A percentile compares a stretch with the other conserved stretches of the same genome.
phyloP scores from a whole-genome alignment of 2,888 invertebrate species.

The Cetonia aurata region DNA sequence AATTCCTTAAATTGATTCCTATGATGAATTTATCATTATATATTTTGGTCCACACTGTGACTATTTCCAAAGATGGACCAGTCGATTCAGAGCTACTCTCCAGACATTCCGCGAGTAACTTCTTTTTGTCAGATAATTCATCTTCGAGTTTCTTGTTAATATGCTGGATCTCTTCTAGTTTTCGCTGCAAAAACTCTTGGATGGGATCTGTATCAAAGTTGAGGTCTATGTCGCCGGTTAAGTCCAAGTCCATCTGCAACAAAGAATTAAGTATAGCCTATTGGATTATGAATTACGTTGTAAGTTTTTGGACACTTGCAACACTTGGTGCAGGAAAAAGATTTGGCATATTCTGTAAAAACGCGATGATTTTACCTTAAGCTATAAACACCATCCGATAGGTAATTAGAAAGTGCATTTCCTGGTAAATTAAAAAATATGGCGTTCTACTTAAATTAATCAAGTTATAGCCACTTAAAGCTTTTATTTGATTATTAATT shows the following conservation, averaged over 20 bases:
- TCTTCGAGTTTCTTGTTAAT: slow-evolving; percentile 46
- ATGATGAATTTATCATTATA: slow-evolving; percentile 56
- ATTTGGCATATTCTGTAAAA: too few species aligned
- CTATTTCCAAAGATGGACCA: slow-evolving; percentile 23
- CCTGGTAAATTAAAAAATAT: too few species aligned
- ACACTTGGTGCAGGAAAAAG: too few species aligned
- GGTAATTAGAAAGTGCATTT: too few species aligned
- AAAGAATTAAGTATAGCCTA: too few species aligned
- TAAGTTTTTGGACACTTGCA: too few species aligned
- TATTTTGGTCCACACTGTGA: slow-evolving; percentile 54
- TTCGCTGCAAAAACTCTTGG: slow-evolving; percentile 44
- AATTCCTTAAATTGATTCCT: slow-evolving; percentile 55
- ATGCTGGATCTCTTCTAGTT: slow-evolving; percentile 47
- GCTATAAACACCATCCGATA: too few species aligned
- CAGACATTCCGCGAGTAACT: slow-evolving; percentile 42
- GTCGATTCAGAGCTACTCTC: background rate
- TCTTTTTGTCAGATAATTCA: slow-evolving; percentile 43
- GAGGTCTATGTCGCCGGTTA: slow-evolving; percentile 52
- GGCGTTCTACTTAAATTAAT: too few species aligned
- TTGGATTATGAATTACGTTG: too few species aligned
- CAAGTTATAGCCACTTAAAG: too few species aligned
- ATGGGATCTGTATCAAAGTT: slow-evolving; percentile 56
- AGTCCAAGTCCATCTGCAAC: slow-evolving; percentile 20
- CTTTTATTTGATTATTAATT: too few species aligned
- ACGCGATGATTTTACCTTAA: too few species aligned